Base-by-base conservation (phyloP, 2,888 invertebrate species). In the Unio pictorum region DNA sequence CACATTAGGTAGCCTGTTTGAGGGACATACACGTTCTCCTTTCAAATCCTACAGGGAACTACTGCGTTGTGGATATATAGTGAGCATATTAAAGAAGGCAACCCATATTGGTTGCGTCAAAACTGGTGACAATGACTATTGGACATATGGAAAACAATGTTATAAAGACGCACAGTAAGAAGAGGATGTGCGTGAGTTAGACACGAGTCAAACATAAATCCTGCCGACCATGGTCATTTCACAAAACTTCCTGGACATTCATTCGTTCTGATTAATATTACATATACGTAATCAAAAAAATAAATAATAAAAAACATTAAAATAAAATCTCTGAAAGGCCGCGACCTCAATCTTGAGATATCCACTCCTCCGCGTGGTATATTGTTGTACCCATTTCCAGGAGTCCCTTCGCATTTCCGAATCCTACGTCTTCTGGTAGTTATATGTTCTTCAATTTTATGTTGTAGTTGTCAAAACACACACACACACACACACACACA, bases 1-100 rank as follows among this genome's bases (percentile, higher is more conserved):
- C 17, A 66, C 3, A 66, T 70, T 59, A 30, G 70, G n/a, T 67
- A 67, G 45, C 70, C 70, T 23, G 70, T 70, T 45, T 66, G 63
- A 28, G 70, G 70, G 18, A 70, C 70, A 23, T 70, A 70, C 60
- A 70, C 67, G 17, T 70, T 70, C 62, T 57, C 66, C 23, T 70
- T 70, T 58, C 67, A 67, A 6, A 67, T 59, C 17, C 23, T 69
- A n/a, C 70, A 70, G 62, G 70, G 70, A 23, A 70, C 70, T 64
- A 30, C 54, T 17, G 3, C 20, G 3, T 64, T 67, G 66, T 66
- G 56, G n/a, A 70, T 70, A 26, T 58, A 63, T 28, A 6, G 64
- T 7, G 70, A 70, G 7, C 70, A 67, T 3, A 67, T 70, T 11
- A 26, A 58, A 26, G 67, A 70, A 30, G 70, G 70, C 17, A 56